Evolutionary conservation across 2,113 vertebrate species (phyloP).

Genomic region (Diphyllodes magnificus): DNA sequence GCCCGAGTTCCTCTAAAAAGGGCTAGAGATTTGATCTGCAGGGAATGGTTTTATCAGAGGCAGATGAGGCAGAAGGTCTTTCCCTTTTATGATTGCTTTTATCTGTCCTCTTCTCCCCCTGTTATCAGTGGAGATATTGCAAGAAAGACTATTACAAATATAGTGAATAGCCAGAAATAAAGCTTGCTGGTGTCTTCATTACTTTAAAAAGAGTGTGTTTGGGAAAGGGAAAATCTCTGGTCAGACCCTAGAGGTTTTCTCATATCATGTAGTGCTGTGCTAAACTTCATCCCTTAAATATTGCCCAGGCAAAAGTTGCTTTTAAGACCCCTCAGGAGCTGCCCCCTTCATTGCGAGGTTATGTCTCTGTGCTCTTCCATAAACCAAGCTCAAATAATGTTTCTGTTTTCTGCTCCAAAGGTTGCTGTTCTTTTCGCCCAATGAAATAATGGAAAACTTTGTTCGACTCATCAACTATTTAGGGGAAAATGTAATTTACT

Average conservation of each 20-base stretch:
- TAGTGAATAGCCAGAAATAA: not conserved
- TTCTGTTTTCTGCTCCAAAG: not conserved
- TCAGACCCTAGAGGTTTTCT: not conserved
- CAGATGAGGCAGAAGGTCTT: not conserved
- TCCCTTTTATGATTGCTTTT: not conserved
- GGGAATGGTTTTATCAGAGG: not conserved
- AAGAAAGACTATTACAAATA: not conserved
- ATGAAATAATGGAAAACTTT: not conserved
- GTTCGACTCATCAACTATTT: not conserved
- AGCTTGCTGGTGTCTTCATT: not conserved
- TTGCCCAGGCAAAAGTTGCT: not conserved
- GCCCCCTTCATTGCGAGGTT: fast-evolving
- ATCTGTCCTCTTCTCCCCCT: not conserved
- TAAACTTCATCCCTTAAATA: not conserved
- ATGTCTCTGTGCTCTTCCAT: not conserved
- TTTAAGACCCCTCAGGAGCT: not conserved
- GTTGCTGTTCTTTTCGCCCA: not conserved
- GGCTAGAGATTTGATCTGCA: not conserved
- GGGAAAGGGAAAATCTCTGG: not conserved
- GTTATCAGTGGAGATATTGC: not conserved
- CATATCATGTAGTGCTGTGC: not conserved
- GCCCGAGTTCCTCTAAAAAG: not conserved
- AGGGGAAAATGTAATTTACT: not conserved
- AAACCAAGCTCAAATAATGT: not conserved
- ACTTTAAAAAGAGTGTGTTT: not conserved